Percentiles rank a stretch among this genome's conserved stretches.
Conservation (phyloP, 2,888 invertebrate genomes). For the Vesta saturnalis region DNA sequence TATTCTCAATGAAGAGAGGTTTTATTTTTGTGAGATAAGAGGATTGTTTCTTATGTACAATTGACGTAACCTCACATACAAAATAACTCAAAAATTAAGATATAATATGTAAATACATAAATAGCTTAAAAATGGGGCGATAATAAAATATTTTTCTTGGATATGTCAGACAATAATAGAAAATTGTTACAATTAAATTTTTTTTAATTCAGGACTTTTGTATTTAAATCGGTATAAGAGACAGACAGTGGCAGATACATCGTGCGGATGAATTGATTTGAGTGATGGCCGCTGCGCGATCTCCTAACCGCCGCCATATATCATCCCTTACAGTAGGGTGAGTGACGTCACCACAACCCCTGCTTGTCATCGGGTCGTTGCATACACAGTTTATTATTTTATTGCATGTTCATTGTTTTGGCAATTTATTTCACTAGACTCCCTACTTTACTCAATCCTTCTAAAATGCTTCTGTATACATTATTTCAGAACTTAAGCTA, state of each 20-base stretch:
- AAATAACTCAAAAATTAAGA: no score
- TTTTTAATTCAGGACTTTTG: slow-evolving; percentile 22
- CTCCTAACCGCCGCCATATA: slow-evolving; percentile 69
- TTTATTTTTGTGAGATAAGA: no score
- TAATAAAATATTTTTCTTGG: no score
- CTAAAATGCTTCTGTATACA: neutral
- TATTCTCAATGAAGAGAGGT: no score
- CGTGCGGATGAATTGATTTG: slow-evolving; percentile 61
- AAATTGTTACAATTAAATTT: slow-evolving; percentile 10
- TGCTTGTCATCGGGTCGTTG: slow-evolving; percentile 53
- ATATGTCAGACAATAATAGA: no score
- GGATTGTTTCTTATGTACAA: no score
- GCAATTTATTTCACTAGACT: slow-evolving; percentile 28
- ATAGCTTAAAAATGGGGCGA: no score
- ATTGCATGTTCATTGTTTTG: slow-evolving; percentile 52
- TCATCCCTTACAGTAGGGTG: slow-evolving; percentile 64
- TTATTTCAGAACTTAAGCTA: neutral
- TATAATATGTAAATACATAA: no score
- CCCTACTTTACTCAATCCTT: neutral
- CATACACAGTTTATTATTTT: slow-evolving; percentile 54
- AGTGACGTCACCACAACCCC: slow-evolving; percentile 57
- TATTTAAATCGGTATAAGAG: slow-evolving; percentile 39
- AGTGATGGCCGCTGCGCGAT: slow-evolving; percentile 69
- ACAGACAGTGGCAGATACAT: slow-evolving; percentile 47
- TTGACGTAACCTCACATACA: no score